Conservation (phyloP, 1,140 invertebrate species). For the Popillia japonica region DNA sequence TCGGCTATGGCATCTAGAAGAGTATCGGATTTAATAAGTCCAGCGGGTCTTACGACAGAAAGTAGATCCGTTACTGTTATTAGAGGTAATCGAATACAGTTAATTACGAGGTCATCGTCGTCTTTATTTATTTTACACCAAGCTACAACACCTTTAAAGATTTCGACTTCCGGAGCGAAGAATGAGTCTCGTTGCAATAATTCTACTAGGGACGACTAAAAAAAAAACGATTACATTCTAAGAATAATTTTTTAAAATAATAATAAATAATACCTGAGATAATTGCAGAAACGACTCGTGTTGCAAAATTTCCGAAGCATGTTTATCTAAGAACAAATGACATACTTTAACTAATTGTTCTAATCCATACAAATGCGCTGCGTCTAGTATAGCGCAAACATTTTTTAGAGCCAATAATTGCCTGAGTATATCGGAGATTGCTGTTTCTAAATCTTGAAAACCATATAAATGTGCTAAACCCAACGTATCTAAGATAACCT, state of each 20-base stretch:
- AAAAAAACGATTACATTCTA: slow-evolving; percentile 39
- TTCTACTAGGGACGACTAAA: slow-evolving; percentile 77
- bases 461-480: slow-evolving; percentile 95
- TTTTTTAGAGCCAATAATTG: slow-evolving; percentile 88
- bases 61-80: slow-evolving; percentile 89
- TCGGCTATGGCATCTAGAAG: slow-evolving; percentile 94
- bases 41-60: slow-evolving; percentile 84
- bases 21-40: slow-evolving; percentile 85
- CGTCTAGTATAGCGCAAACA: slow-evolving; percentile 93
- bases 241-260: background rate
- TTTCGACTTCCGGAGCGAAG: slow-evolving; percentile 94
- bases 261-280: slow-evolving; percentile 72
- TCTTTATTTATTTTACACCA: slow-evolving; percentile 84
- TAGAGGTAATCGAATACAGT: slow-evolving; percentile 82
- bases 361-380: slow-evolving; percentile 75
- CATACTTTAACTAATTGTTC: slow-evolving; percentile 72
- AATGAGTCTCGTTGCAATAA: slow-evolving; percentile 94
- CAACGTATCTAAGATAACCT: slow-evolving; percentile 85
- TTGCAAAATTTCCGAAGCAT: slow-evolving; percentile 84
- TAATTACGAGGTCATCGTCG: slow-evolving; percentile 61
- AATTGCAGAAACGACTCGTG: slow-evolving; percentile 86
- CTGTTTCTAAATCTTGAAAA: slow-evolving; percentile 88
- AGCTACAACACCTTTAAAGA: slow-evolving; percentile 86
- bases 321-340: slow-evolving; percentile 85
- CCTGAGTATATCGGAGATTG: slow-evolving; percentile 92